Conservation (phyloP, 2,797 vertebrate species). For the Uromys caudimaculatus region DNA sequence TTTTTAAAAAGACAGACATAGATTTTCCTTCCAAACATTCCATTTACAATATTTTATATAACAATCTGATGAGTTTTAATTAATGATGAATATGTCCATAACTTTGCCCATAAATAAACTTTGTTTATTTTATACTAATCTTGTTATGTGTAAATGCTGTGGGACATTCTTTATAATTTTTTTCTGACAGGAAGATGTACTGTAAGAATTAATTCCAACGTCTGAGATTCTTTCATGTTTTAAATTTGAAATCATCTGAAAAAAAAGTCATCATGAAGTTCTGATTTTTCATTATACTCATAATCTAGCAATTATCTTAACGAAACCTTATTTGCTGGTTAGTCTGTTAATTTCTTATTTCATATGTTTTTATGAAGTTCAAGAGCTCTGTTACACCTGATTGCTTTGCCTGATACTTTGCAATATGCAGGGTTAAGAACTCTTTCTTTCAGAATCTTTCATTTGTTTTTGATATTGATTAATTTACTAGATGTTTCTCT, state of each 20-base stretch:
- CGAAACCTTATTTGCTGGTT: not conserved
- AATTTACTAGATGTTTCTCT: slow-evolving; percentile 23
- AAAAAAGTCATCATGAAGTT: not conserved
- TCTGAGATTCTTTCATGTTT: not conserved
- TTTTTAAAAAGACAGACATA: no score
- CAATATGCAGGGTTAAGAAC: not conserved
- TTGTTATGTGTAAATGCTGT: not conserved
- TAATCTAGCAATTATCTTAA: not conserved
- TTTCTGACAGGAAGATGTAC: not conserved
- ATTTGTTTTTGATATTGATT: slow-evolving; percentile 31
- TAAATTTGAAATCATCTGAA: not conserved
- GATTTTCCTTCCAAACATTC: not conserved
- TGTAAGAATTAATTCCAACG: not conserved
- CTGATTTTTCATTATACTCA: not conserved
- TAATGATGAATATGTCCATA: not conserved
- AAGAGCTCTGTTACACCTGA: not conserved
- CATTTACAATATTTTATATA: not conserved
- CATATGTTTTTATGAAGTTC: not conserved
- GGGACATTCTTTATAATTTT: not conserved
- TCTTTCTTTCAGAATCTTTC: not conserved
- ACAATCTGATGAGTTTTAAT: not conserved
- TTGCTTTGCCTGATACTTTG: not conserved
- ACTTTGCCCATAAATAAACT: no score
- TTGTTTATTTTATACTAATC: not conserved
- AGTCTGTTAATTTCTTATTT: slow-evolving; percentile 3